A percentile compares a stretch with the other conserved stretches of the same genome.
phyloP scores from a whole-genome alignment of 2,888 invertebrate species.

The Maniola hyperantus region DNA sequence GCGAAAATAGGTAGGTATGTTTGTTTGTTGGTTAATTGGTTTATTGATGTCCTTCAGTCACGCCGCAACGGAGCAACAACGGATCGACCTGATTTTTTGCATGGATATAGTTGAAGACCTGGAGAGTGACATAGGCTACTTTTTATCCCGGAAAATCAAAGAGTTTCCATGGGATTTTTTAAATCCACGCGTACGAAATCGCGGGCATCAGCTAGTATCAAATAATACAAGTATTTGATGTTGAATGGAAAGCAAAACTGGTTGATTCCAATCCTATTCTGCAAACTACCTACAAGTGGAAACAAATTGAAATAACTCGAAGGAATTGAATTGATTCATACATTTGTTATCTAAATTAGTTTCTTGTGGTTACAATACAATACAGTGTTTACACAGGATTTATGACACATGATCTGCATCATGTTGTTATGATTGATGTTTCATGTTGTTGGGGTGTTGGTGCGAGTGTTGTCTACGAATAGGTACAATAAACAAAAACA shows the following conservation, averaged over 20 bases:
- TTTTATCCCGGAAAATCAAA: no score
- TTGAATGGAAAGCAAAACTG: not conserved
- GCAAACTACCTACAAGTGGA: not conserved
- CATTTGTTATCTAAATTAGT: constrained; percentile 37
- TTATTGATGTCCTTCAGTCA: no score
- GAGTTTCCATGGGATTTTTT: no score
- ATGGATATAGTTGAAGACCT: no score
- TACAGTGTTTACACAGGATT: constrained; percentile 36
- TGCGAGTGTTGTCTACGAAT: constrained; percentile 20
- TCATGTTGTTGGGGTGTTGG: constrained; percentile 20
- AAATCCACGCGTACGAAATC: no score
- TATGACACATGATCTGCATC: constrained; percentile 31
- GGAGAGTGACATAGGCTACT: no score
- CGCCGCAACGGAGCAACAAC: no score
- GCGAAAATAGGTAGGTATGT: no score
- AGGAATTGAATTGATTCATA: constrained; percentile 35
- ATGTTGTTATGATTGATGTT: constrained; percentile 31
- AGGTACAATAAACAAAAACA: constrained; percentile 25
- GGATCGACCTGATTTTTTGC: no score
- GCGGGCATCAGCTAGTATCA: no score
- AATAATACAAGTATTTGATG: not conserved
- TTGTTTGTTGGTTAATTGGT: no score
- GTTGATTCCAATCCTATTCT: not conserved
- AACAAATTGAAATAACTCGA: not conserved
- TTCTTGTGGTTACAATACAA: constrained; percentile 36